Evolutionary conservation across 1,140 invertebrate species (phyloP).

Genomic region (Eubasilissa regina): DNA sequence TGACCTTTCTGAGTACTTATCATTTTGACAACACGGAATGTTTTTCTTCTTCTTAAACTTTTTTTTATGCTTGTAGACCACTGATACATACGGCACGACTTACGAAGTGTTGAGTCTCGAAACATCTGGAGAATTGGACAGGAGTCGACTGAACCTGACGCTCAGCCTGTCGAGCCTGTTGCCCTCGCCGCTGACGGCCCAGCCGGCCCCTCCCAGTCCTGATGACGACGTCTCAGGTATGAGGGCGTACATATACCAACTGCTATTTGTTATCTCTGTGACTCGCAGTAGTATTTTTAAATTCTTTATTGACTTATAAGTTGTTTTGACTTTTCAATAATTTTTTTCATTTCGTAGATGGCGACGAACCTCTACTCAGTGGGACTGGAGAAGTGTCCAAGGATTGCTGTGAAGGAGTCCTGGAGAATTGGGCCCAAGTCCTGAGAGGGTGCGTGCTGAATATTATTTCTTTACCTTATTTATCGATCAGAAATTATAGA

Average conservation of each 20-base stretch:
- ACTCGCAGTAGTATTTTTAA: too few relatives aligned
- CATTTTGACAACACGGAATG: too few relatives aligned
- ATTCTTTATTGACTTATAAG: neutral
- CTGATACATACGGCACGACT: constrained; percentile 75
- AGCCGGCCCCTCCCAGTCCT: constrained; percentile 83
- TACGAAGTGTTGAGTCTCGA: constrained; percentile 89
- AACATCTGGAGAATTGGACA: constrained; percentile 88
- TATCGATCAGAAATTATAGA: too few relatives aligned
- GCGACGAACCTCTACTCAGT: constrained; percentile 95
- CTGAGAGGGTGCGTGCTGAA: constrained; percentile 80
- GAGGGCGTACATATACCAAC: too few relatives aligned
- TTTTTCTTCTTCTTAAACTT: too few relatives aligned
- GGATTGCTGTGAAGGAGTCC: constrained; percentile 93
- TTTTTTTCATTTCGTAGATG: constrained; percentile 74
- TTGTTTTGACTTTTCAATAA: constrained; percentile 49
- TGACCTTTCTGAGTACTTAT: too few relatives aligned
- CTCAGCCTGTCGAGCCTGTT: constrained; percentile 81
- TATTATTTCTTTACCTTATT: too few relatives aligned
- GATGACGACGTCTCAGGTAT: constrained; percentile 87
- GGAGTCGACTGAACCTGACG: constrained; percentile 82
- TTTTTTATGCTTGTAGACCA: constrained; percentile 61
- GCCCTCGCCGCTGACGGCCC: constrained; percentile 81
- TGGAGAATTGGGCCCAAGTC: constrained; percentile 94
- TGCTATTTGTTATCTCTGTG: too few relatives aligned
- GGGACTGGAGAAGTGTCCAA: constrained; percentile 97